These are phyloP conservation scores for Psilopsiagon aymara DNA, from an alignment of 2,113 vertebrate genomes.

Conservation along the genomic window DNA sequence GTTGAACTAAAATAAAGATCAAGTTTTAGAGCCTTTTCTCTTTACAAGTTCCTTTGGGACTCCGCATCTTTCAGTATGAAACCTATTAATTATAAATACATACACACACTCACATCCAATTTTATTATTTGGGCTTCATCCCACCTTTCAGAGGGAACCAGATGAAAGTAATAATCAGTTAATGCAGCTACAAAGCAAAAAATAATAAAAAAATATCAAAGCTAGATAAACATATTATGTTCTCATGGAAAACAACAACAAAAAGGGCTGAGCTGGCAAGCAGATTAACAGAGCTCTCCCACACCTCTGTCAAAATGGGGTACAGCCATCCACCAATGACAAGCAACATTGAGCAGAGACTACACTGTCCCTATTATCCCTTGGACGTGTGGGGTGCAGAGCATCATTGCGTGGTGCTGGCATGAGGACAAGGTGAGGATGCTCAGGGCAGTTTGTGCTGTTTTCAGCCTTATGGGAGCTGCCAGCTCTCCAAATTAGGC, in stretches of 20 bases:
- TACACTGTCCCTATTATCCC: background rate
- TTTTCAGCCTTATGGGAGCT: background rate
- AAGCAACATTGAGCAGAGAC: rapidly evolving
- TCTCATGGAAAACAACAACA: slow-evolving; percentile 62
- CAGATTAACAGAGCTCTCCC: background rate
- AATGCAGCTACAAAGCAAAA: slow-evolving; percentile 45
- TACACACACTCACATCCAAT: slow-evolving; percentile 50
- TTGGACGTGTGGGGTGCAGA: rapidly evolving
- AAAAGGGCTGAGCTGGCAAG: slow-evolving; percentile 13
- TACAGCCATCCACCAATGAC: rapidly evolving
- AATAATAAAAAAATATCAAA: slow-evolving; percentile 21
- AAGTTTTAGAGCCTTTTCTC: slow-evolving; percentile 4
- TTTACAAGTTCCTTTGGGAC: slow-evolving; percentile 11
- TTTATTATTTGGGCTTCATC: slow-evolving; percentile 54
- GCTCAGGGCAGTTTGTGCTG: background rate
- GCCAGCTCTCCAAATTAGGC: background rate
- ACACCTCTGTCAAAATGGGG: background rate
- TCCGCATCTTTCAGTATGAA: slow-evolving; percentile 32
- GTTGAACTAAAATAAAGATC: background rate
- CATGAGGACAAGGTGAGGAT: background rate
- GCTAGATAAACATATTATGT: slow-evolving; percentile 56
- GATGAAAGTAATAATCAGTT: slow-evolving; percentile 65
- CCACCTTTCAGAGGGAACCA: slow-evolving; percentile 50
- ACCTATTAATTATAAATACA: slow-evolving; percentile 58
- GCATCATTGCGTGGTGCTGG: background rate